A percentile compares a stretch with the other conserved stretches of the same genome.
Evolutionary conservation across 2,888 invertebrate species (phyloP).

Genomic region (Chymomyza fuscimana): DNA sequence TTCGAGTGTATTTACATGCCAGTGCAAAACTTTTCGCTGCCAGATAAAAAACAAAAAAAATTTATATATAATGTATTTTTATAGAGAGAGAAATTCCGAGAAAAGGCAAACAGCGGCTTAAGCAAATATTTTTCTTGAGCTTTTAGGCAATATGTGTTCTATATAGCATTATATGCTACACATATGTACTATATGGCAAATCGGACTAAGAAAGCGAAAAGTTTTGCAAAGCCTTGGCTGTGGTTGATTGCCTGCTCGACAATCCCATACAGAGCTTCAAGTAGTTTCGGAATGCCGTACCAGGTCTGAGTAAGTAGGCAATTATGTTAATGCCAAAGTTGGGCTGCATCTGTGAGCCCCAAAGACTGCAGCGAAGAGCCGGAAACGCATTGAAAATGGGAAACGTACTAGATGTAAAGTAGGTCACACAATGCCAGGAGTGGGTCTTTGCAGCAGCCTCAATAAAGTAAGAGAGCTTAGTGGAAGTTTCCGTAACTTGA

Average conservation of each 20-base stretch:
- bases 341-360: not conserved
- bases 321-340: slow-evolving; percentile 56
- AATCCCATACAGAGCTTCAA: slow-evolving; percentile 23
- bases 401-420: not conserved
- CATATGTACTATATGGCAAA: not conserved
- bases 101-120: slow-evolving; percentile 33
- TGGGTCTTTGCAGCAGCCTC: not conserved
- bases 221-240: slow-evolving; percentile 48
- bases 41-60: slow-evolving; percentile 1
- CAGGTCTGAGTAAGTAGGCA: slow-evolving; percentile 40
- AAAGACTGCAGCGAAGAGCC: too few relatives aligned
- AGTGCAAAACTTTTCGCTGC: slow-evolving; percentile 43
- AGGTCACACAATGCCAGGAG: not conserved
- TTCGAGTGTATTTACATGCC: slow-evolving; percentile 69
- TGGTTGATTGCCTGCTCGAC: slow-evolving; percentile 46
- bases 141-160: slow-evolving; percentile 45
- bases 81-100: slow-evolving; percentile 16
- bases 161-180: slow-evolving; percentile 1
- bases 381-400: not conserved
- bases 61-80: too few relatives aligned
- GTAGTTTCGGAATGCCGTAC: slow-evolving; percentile 33
- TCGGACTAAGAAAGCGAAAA: slow-evolving; percentile 22
- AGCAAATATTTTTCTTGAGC: slow-evolving; percentile 50
- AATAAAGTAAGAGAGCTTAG: not conserved
- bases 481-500: not conserved